Percentiles rank a stretch among this genome's conserved stretches.
Conservation (phyloP, 2,888 invertebrate species). For the Limenitis arthemis region DNA sequence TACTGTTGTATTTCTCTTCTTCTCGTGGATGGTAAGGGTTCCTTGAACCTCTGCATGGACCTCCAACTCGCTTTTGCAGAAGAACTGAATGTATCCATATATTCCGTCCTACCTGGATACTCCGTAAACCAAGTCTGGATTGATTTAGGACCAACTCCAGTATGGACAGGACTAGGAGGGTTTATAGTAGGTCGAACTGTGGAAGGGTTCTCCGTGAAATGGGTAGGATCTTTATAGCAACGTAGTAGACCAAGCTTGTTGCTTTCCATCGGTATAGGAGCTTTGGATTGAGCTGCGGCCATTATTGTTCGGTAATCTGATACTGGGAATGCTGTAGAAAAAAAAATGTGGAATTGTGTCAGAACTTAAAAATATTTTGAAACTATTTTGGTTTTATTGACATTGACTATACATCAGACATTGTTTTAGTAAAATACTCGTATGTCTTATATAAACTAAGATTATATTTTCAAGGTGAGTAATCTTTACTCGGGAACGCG, state of each 20-base stretch:
- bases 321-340: slow-evolving; percentile 57
- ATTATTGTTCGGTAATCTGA: slow-evolving; percentile 69
- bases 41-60: slow-evolving; percentile 74
- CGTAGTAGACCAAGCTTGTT: slow-evolving; percentile 68
- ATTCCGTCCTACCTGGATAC: slow-evolving; percentile 75
- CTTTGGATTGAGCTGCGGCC: slow-evolving; percentile 73
- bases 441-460: background rate
- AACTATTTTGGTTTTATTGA: background rate
- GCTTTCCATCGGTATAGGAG: slow-evolving; percentile 71
- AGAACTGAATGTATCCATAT: slow-evolving; percentile 73
- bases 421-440: too few species aligned
- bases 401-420: too few species aligned
- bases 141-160: slow-evolving; percentile 58
- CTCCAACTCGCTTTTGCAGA: slow-evolving; percentile 72
- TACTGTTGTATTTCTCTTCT: slow-evolving; percentile 47
- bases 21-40: slow-evolving; percentile 75
- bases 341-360: too few species aligned
- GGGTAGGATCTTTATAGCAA: slow-evolving; percentile 75
- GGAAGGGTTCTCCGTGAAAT: slow-evolving; percentile 67
- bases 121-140: slow-evolving; percentile 67
- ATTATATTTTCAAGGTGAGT: too few species aligned
- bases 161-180: slow-evolving; percentile 54
- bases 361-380: too few species aligned
- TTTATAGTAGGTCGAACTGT: slow-evolving; percentile 70
- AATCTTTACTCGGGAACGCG: too few species aligned